Conservation (phyloP, 2,797 vertebrate genomes). For the Alexandromys oeconomus region DNA sequence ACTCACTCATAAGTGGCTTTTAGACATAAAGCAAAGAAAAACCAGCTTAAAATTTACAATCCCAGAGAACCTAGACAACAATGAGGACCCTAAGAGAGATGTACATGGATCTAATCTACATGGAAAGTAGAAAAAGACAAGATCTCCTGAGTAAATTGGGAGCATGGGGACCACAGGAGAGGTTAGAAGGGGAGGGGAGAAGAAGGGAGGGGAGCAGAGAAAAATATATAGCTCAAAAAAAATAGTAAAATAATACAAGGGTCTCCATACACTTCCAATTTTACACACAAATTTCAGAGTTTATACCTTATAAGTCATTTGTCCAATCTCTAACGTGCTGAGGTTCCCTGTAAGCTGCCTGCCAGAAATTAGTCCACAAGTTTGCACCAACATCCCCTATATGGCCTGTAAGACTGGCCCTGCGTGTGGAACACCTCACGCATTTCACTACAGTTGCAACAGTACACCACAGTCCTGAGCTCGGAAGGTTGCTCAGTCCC, state of each 20-base stretch:
- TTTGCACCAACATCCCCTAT: constrained; percentile 6
- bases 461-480: neutral
- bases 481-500: neutral
- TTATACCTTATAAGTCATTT: constrained; percentile 10
- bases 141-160: no score
- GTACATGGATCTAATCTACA: no score
- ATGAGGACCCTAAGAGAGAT: no score
- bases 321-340: constrained; percentile 5
- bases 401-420: neutral
- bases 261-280: constrained; percentile 7
- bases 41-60: no score
- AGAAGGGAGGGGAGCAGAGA: no score
- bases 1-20: no score
- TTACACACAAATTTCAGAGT: constrained; percentile 16
- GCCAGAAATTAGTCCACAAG: neutral
- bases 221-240: no score
- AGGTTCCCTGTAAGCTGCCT: constrained; percentile 11
- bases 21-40: no score
- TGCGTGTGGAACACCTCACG: neutral
- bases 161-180: no score
- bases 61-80: no score
- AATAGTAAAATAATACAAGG: neutral
- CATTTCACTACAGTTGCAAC: neutral
- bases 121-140: no score
- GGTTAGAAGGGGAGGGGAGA: no score